Percentiles rank a stretch among this genome's conserved stretches.
Conservation (phyloP, 2,113 vertebrate species). For the Cyprinodon variegatus region DNA sequence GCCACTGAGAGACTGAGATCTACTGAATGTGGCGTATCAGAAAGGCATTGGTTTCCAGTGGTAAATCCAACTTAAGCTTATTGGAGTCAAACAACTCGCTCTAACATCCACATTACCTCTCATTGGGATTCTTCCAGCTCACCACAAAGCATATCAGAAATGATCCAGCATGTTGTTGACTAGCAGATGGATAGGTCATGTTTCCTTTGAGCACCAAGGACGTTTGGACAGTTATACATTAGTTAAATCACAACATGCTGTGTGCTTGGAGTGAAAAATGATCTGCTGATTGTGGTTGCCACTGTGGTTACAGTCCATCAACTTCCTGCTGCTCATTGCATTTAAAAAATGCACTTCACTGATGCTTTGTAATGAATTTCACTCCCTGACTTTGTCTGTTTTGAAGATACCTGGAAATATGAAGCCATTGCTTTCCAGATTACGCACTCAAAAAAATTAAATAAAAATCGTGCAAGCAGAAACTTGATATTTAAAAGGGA, state of each 20-base stretch:
- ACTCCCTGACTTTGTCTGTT: neutral
- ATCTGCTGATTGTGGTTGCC: conserved; percentile 21
- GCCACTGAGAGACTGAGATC: conserved; percentile 26
- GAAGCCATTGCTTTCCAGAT: neutral
- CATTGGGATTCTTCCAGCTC: conserved; percentile 23
- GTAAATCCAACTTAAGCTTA: conserved; percentile 8
- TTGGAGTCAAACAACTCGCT: conserved; percentile 10
- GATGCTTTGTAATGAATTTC: conserved; percentile 20
- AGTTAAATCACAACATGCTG: conserved; percentile 32
- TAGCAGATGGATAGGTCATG: conserved; percentile 43
- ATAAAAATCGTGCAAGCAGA: neutral
- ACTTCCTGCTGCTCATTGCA: conserved; percentile 29
- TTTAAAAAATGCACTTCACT: conserved; percentile 11
- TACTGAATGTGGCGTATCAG: conserved; percentile 20
- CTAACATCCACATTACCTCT: conserved; percentile 6
- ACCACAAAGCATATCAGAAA: neutral
- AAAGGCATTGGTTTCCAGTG: conserved; percentile 2
- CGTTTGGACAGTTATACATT: conserved; percentile 30
- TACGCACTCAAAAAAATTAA: neutral
- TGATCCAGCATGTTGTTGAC: neutral
- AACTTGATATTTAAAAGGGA: neutral
- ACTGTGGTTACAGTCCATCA: conserved; percentile 17
- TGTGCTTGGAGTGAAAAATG: conserved; percentile 37
- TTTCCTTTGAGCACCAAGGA: conserved; percentile 51
- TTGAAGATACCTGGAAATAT: conserved; percentile 14